Base-by-base conservation (phyloP, 2,888 invertebrate genomes). In the Andrena chrysosceles region DNA sequence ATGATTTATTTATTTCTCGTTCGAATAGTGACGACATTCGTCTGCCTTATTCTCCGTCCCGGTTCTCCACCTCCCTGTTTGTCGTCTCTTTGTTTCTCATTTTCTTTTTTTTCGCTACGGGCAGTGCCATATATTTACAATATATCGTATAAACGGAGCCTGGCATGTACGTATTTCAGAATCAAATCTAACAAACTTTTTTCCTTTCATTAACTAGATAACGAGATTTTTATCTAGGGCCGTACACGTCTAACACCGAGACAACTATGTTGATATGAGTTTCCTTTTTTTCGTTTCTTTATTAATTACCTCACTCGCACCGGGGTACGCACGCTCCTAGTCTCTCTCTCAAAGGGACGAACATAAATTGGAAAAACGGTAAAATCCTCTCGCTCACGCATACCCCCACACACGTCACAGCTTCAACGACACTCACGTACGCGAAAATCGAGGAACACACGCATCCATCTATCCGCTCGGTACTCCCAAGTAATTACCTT, bases 211-310 rank as follows among this genome's bases (percentile, higher is more conserved):
- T 91, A 93, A 94, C 92, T 94, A 93, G 93, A 93, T 94, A 94
- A 94, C 94, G 93, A 93, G 92, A 93, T 92, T 93, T 92, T 91
- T 93, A 91, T 89, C 92, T 91, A 92, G 90, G 86, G 90, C 90
- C 93, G 92, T 93, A 93, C 93, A 93, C 93, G 91, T 92, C 94
- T 94, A 94, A 94, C 94, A 94, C 91, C 92, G 92, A 94, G 90
- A 93, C 91, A 93, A 93, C 93, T 93, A 93, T 92, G 90, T 79
- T 94, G 94, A 94, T 94, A 94, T 94, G 94, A 93, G 93, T 94
- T 92, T 92, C 88, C 89, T 90, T 90, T 91, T 91, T 90, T 77
- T 79, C 66, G 26, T 48, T 68, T 63, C 13, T 67, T 78, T 81
- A 80, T 42, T 78, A 80, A 82, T 73, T 56, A 56, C 52, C 85